phyloP scores from a whole-genome alignment of 1,140 invertebrate genomes.

The Brachionus rotundiformis region DNA sequence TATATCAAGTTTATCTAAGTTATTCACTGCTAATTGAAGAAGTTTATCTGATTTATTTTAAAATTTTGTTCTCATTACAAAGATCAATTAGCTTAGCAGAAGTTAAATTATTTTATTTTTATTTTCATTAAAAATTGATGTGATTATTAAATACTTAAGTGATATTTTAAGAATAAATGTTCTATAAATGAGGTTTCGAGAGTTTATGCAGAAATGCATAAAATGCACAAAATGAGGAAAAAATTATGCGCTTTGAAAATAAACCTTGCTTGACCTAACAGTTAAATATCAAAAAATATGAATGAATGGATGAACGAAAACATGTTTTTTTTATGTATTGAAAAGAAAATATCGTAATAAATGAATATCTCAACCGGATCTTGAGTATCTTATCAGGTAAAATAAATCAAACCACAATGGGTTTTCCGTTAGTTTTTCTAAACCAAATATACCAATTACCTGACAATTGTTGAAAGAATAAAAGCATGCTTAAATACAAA shows the following conservation, averaged over 20 bases:
- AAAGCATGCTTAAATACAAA: not conserved
- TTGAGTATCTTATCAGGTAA: constrained; percentile 2
- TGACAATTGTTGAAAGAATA: not conserved
- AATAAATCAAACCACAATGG: not conserved
- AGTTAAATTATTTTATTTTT: too few species aligned
- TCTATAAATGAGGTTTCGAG: too few species aligned
- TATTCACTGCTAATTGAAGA: too few species aligned
- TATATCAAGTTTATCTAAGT: too few species aligned
- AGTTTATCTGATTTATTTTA: too few species aligned
- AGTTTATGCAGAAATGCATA: not conserved
- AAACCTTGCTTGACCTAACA: constrained; percentile 11
- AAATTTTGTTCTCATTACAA: too few species aligned
- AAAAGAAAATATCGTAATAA: not conserved
- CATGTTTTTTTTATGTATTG: constrained; percentile 9
- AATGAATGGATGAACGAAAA: constrained; percentile 14
- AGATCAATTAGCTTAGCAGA: too few species aligned
- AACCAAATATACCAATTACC: constrained; percentile 11
- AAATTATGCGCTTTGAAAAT: not conserved
- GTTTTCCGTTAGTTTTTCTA: not conserved
- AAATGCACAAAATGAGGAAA: not conserved
- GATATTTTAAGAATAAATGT: not conserved
- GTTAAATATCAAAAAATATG: constrained; percentile 21
- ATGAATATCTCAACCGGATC: not conserved
- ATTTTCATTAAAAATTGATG: too few species aligned
- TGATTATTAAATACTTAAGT: too few species aligned